Conservation (phyloP, 2,797 vertebrate genomes). For the Microctenopoma steveboyesi region DNA sequence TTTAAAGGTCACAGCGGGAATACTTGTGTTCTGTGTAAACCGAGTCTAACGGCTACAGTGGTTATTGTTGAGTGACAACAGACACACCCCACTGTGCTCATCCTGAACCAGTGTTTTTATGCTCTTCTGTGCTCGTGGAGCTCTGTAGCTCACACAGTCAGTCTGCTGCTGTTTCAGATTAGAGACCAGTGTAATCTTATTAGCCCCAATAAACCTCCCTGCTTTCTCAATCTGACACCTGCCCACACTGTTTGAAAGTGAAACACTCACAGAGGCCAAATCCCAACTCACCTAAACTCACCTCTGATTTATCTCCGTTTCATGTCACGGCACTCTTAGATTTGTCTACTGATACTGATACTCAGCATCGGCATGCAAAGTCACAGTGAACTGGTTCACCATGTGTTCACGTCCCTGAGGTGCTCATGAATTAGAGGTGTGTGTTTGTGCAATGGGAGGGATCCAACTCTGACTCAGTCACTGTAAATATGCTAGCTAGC, state of each 20-base stretch:
- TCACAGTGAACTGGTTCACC: neutral
- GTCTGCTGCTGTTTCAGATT: conserved; percentile 52
- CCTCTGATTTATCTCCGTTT: neutral
- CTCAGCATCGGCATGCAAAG: neutral
- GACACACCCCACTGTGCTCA: neutral
- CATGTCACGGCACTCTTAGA: no score
- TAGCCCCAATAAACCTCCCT: conserved; percentile 27
- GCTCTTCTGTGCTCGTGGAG: neutral
- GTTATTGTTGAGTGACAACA: neutral
- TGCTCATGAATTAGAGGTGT: neutral
- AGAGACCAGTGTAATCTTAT: conserved; percentile 60
- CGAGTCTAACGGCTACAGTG: no score
- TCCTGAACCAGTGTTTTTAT: neutral
- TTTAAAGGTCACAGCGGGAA: no score
- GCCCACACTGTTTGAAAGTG: conserved; percentile 10
- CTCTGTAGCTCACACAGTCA: conserved; percentile 10
- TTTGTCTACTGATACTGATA: neutral
- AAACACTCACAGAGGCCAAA: conserved; percentile 5
- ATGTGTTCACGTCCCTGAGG: neutral
- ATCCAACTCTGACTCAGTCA: neutral
- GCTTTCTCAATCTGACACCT: conserved; percentile 28
- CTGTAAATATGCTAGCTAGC: neutral
- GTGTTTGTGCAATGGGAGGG: conserved; percentile 15
- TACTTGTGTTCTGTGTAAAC: no score
- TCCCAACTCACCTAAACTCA: neutral